A percentile compares a stretch with the other conserved stretches of the same genome.
These are phyloP conservation scores for Aleiodes sp. DNA, from an alignment of 1,140 invertebrate genomes.

Conservation along the genomic window DNA sequence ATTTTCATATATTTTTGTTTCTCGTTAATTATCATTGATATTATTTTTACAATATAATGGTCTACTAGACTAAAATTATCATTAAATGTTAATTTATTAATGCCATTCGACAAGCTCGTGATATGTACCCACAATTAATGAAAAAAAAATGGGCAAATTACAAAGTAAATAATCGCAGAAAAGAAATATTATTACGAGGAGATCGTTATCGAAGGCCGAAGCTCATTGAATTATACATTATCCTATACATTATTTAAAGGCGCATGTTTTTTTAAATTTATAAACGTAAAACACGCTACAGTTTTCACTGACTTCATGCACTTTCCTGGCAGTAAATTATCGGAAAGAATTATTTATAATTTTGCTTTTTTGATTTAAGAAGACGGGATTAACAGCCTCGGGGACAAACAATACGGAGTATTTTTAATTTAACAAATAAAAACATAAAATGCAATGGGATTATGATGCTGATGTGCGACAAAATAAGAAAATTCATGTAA, in stretches of 20 bases:
- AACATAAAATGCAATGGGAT: not conserved
- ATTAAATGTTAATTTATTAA: conserved; percentile 21
- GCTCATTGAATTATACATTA: conserved; percentile 24
- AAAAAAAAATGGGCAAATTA: not conserved
- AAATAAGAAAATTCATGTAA: not conserved
- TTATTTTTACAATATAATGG: conserved; percentile 7
- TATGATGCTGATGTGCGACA: not conserved
- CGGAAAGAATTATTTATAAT: not conserved
- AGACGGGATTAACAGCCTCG: conserved; percentile 22
- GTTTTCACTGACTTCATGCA: not conserved
- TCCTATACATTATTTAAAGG: conserved; percentile 9
- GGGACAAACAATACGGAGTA: not conserved
- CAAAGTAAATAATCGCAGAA: conserved; percentile 1
- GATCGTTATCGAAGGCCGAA: conserved; percentile 22
- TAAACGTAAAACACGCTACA: not conserved
- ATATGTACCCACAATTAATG: not conserved
- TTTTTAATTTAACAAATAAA: not conserved
- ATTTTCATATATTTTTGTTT: conserved; percentile 8
- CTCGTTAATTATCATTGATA: conserved; percentile 4
- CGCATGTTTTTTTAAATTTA: not conserved
- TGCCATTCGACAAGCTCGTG: conserved; percentile 17
- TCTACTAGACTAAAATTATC: conserved; percentile 3
- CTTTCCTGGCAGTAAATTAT: not conserved
- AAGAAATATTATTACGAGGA: not conserved
- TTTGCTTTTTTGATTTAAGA: not conserved